Evolutionary conservation across 2,113 vertebrate species (phyloP).

Genomic region (Heloderma charlesbogerti): DNA sequence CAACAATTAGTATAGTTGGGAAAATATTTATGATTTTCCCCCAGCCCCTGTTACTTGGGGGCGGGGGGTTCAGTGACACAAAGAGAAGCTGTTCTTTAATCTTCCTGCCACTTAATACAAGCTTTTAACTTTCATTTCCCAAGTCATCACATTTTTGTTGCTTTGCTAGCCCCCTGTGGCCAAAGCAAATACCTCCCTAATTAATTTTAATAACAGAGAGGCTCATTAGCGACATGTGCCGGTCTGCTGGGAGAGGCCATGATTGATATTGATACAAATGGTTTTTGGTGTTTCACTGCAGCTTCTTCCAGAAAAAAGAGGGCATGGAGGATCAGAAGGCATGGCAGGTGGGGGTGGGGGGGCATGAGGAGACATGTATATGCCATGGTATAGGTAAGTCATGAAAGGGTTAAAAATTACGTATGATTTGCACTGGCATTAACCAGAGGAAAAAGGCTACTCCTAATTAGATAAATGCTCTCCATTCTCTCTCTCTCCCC

Average conservation of each 20-base stretch:
- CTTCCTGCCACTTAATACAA: constrained; percentile 35
- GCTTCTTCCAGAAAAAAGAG: not conserved
- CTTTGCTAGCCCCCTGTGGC: constrained; percentile 25
- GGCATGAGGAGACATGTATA: rapidly evolving
- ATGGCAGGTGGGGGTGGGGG: not conserved
- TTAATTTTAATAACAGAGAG: constrained; percentile 66
- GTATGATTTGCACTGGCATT: constrained; percentile 21
- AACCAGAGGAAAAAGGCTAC: not conserved
- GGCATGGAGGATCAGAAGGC: not conserved
- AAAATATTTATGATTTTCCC: not conserved
- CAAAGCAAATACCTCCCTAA: constrained; percentile 59
- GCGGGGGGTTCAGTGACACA: not conserved
- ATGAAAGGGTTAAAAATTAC: not conserved
- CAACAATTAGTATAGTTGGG: not conserved
- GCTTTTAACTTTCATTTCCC: constrained; percentile 52
- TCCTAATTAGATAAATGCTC: not conserved
- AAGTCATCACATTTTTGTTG: constrained; percentile 32
- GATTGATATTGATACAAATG: not conserved
- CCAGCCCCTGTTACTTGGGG: not conserved
- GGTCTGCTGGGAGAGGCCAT: constrained; percentile 40
- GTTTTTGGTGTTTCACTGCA: constrained; percentile 11
- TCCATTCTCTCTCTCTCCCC: no score
- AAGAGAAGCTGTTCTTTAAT: constrained; percentile 42
- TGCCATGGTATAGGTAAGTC: not conserved
- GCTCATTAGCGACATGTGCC: constrained; percentile 30